phyloP scores from a whole-genome alignment of 2,113 vertebrate species.

The Anguilla rostrata region DNA sequence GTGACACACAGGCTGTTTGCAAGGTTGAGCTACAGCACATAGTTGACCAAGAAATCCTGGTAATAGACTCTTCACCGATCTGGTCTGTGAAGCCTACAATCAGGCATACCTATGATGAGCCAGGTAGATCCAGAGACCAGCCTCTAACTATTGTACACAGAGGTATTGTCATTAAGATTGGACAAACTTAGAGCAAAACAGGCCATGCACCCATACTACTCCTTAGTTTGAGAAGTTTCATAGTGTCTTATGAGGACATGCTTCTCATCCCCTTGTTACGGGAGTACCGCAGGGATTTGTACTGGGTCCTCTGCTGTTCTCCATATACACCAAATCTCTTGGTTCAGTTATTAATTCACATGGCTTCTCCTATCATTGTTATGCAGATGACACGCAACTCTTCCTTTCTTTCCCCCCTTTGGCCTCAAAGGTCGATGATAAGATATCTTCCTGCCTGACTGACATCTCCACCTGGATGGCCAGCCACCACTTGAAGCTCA shows the following conservation, averaged over 20 bases:
- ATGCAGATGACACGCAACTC: too few species aligned
- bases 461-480: too few species aligned
- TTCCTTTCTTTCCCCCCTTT: too few species aligned
- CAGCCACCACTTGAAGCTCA: too few species aligned
- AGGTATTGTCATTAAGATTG: constrained; percentile 18
- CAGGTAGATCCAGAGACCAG: constrained; percentile 15
- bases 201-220: background rate
- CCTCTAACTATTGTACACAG: constrained; percentile 25
- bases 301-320: too few species aligned
- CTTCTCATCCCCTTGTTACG: too few species aligned
- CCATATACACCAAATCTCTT: too few species aligned
- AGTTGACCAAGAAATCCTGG: constrained; percentile 6
- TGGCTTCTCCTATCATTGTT: too few species aligned
- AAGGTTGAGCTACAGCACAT: background rate
- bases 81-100: background rate
- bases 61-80: constrained; percentile 7
- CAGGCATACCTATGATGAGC: constrained; percentile 25
- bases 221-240: background rate
- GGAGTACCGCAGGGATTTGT: too few species aligned
- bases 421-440: too few species aligned
- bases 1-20: background rate
- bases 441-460: too few species aligned
- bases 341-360: too few species aligned
- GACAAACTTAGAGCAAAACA: background rate
- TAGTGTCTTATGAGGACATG: background rate